These are phyloP conservation scores for Alentia gelatinosa DNA, from an alignment of 2,888 invertebrate species.

Conservation along the genomic window DNA sequence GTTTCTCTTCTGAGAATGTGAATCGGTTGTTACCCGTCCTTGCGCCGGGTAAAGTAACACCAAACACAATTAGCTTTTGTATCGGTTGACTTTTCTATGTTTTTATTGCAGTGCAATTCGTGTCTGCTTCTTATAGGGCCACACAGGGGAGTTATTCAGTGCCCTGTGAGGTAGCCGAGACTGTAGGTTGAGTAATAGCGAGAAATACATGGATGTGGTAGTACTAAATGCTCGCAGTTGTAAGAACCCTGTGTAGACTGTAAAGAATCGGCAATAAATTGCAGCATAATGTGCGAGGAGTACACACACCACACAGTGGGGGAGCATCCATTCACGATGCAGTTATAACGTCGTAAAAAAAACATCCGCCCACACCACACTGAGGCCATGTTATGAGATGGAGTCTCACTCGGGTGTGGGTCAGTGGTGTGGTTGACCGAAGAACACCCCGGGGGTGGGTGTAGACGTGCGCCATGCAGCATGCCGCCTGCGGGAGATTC, in stretches of 20 bases:
- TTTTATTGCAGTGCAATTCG: not conserved
- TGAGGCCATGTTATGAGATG: not conserved
- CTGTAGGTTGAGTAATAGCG: not conserved
- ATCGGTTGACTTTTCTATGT: not conserved
- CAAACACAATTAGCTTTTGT: not conserved
- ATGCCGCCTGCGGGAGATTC: not conserved
- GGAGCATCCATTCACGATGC: not conserved
- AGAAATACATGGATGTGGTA: not conserved
- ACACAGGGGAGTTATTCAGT: not conserved
- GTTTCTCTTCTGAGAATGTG: too few relatives aligned
- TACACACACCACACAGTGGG: not conserved
- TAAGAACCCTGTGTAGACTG: not conserved
- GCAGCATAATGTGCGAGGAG: not conserved
- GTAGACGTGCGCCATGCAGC: not conserved
- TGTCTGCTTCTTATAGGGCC: not conserved
- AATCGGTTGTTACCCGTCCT: not conserved
- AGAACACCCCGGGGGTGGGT: not conserved
- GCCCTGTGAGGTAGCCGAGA: not conserved
- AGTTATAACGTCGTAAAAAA: not conserved
- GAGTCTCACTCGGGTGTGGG: not conserved
- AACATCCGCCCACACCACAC: not conserved
- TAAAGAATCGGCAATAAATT: not conserved
- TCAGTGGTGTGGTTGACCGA: constrained; percentile 3
- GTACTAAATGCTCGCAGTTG: not conserved
- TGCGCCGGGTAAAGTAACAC: not conserved